Evolutionary conservation across 1,140 invertebrate species (phyloP).

Genomic region (Drosophila lowei): DNA sequence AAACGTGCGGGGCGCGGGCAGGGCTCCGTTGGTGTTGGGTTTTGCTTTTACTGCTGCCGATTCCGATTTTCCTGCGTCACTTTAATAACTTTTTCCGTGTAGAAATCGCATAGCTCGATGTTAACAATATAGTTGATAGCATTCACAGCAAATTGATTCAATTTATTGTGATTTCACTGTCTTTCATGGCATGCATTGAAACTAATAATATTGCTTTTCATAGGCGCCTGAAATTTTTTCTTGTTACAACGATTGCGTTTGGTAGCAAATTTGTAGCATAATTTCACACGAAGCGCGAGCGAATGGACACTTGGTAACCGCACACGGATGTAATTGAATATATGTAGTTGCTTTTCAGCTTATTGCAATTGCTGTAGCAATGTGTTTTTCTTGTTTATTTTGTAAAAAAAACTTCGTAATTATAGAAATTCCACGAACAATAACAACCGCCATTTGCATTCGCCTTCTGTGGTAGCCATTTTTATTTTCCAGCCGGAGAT

Average conservation of each 20-base stretch:
- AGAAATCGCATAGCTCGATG: conserved; percentile 31
- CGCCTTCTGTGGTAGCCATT: conserved; percentile 77
- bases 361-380: conserved; percentile 51
- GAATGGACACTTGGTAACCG: conserved; percentile 33
- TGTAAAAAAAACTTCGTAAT: conserved; percentile 81
- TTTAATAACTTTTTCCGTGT: conserved; percentile 39
- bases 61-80: conserved; percentile 46
- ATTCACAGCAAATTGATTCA: conserved; percentile 22
- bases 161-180: conserved; percentile 40
- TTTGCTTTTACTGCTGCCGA: conserved; percentile 1
- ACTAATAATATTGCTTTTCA: conserved; percentile 71
- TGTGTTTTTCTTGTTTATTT: conserved; percentile 75
- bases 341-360: conserved; percentile 54
- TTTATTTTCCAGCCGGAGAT: conserved; percentile 78
- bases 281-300: conserved; percentile 48
- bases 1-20: conserved; percentile 68
- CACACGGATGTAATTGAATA: conserved; percentile 45
- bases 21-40: conserved; percentile 46
- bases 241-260: conserved; percentile 54
- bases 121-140: conserved; percentile 28
- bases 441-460: conserved; percentile 81
- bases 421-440: conserved; percentile 81
- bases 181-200: conserved; percentile 43
- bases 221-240: conserved; percentile 59
- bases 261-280: conserved; percentile 53